Evolutionary conservation across 2,797 vertebrate species (phyloP), one percentile per base, ranked within the genome.

Genomic region (Acrossocheilus fasciatus): DNA sequence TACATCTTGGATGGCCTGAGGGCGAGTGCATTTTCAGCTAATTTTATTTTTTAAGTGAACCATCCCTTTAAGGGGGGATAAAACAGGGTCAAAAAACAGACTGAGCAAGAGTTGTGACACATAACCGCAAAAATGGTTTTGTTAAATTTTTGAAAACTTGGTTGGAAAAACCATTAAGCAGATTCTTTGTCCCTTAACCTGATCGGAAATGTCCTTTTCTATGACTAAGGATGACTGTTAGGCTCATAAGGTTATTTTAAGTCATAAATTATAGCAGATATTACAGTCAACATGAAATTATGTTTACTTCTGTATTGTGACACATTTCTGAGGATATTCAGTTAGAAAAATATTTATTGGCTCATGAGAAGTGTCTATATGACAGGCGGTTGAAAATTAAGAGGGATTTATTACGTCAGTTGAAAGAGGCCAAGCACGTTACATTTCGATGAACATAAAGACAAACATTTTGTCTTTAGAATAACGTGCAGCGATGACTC

Each of bases 11-110:
- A 10, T n/a, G 57, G 23, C 54, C 18, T 54, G 6, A 54, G 52
- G 2, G 52, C 20, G 52, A 54, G 17, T 57, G 1, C 1, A 59
- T n/a, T n/a, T 59, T 59, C 23, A n/a, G 23, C 57, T 2, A 59
- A 57, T 57, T 8, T 23, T 9, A 14, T 0, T 11, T 59, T 59
- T 59, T n/a, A 10, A 23, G 54, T 10, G 23, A n/a, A 59, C 20
- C n/a, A n/a, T n/a, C 20, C 20, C 8, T 59, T 23, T n/a, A 76
- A 70, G 30, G 52, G 30, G 0, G 18, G 1, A 47, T 73, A 73
- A 64, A 86, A 68, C 59, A 52, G 45, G 70, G 39, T 41, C 57
- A 81, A 41, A 72, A 54, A 54, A n/a, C 20, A 54, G 15, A 64
- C 1, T 80, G 39, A 45, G 59, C 57, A 64, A 43, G n/a, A 64